Evolutionary conservation across 1,140 invertebrate species (phyloP).

Genomic region (Drosophila punjabiensis): DNA sequence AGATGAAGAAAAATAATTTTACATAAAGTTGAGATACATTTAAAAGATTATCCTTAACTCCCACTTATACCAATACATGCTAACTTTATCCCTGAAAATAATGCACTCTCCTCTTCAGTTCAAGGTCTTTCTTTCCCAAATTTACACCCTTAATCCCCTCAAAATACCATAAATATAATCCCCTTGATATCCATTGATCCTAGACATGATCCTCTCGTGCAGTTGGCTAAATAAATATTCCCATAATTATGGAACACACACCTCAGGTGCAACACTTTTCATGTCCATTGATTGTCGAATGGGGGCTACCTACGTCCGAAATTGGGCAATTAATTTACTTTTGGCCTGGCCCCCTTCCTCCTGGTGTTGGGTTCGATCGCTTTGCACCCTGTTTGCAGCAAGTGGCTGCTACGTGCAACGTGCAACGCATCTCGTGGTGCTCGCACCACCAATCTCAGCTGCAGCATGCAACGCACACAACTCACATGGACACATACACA

Average conservation of each 20-base stretch:
- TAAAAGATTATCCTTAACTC: too few relatives aligned
- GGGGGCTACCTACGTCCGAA: constrained; percentile 63
- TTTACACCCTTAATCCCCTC: constrained; percentile 29
- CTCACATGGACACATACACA: constrained; percentile 20
- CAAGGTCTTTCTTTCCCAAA: neutral
- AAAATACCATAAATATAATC: constrained; percentile 29
- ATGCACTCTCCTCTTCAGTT: neutral
- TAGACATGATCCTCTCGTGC: constrained; percentile 25
- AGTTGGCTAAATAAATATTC: constrained; percentile 54
- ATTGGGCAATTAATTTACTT: constrained; percentile 75
- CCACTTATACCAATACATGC: neutral
- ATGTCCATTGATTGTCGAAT: constrained; percentile 47
- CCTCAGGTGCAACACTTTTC: constrained; percentile 72
- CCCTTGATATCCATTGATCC: constrained; percentile 33
- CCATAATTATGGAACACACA: constrained; percentile 63
- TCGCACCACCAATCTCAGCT: constrained; percentile 61
- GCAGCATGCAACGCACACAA: constrained; percentile 71
- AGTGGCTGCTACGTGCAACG: constrained; percentile 35
- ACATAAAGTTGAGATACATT: neutral
- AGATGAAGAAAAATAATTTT: neutral
- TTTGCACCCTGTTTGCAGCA: constrained; percentile 67
- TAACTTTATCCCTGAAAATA: neutral
- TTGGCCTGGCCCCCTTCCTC: constrained; percentile 29
- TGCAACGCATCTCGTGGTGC: constrained; percentile 39
- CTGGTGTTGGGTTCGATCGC: constrained; percentile 61